phyloP scores from a whole-genome alignment of 92 coral and sea anemone species.

The Bergia puertoricense region DNA sequence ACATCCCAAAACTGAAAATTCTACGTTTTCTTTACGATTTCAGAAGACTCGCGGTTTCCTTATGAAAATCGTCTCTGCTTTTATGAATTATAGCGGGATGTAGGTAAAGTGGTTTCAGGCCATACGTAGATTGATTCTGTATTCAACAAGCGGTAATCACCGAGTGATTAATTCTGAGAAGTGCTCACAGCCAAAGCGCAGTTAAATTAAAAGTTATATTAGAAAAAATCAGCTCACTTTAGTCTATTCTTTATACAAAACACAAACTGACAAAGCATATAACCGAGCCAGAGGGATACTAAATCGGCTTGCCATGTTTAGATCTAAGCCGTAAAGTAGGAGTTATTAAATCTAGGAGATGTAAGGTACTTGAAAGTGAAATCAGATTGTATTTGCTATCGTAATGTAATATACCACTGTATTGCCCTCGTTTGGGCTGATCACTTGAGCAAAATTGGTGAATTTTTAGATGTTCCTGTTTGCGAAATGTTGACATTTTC shows the following conservation, averaged over 20 bases:
- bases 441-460: slow-evolving; percentile 7
- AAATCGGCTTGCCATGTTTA: not conserved
- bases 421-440: not conserved
- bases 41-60: not conserved
- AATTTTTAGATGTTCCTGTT: not conserved
- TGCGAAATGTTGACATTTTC: not conserved
- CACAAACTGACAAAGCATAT: no score
- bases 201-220: not conserved
- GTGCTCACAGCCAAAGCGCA: not conserved
- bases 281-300: not conserved
- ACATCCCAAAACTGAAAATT: not conserved
- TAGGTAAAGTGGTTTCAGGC: not conserved
- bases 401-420: not conserved
- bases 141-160: not conserved
- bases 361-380: not conserved
- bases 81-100: not conserved
- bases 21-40: not conserved
- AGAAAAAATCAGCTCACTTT: not conserved
- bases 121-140: not conserved
- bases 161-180: not conserved
- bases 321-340: not conserved
- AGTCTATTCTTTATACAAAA: not conserved
- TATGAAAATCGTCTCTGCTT: not conserved
- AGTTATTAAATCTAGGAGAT: not conserved
- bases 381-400: not conserved